Base-by-base conservation (phyloP, 2,888 invertebrate genomes). In the Drosophila subsilvestris region DNA sequence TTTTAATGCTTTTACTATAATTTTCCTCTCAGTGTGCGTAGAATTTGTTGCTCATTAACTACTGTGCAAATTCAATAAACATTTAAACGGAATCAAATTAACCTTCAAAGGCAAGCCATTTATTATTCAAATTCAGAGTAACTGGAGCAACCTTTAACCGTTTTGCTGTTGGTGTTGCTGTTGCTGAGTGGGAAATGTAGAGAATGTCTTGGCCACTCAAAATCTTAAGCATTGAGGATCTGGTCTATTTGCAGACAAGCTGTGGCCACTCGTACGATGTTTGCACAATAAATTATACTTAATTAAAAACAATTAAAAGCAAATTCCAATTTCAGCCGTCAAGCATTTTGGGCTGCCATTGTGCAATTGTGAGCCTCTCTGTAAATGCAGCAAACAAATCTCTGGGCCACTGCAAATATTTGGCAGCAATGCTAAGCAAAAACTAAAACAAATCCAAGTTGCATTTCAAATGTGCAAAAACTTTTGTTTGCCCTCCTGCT, bases 291-390 rank as follows among this genome's bases (percentile, higher is more conserved):
- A 89, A 89, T 89, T 86, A 75, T 76, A 77, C 82, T 82, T 89
- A 89, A 89, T 89, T 89, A 90, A 90, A 89, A 89, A 90, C 89
- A 90, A 89, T 89, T 89, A 87, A 85, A 89, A 89, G 86, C 82
- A 84, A 90, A 90, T 90, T 75, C 81, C 70, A 77, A 76, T 78
- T 76, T 65, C 61, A 57, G 62, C 63, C 81, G 71, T 75, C 61
- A 68, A 57, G 61, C 53, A 50, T 50, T 56, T 17, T 5, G 5
- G 49, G 48, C 32, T 48, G 37, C 22, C 43, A 25, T 44, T 44
- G 42, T 51, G 50, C 44, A 25, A 51, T 42, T 14, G 53, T 25
- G 29, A n/a, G 45, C 32, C 48, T 32, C n/a, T 20, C 42, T 48
- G 56, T 66, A 57, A 57, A 43, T 74, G 57, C 57, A 37, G 74